These are phyloP conservation scores for Ichneumon xanthorius DNA, from an alignment of 2,888 invertebrate species.

Conservation along the genomic window DNA sequence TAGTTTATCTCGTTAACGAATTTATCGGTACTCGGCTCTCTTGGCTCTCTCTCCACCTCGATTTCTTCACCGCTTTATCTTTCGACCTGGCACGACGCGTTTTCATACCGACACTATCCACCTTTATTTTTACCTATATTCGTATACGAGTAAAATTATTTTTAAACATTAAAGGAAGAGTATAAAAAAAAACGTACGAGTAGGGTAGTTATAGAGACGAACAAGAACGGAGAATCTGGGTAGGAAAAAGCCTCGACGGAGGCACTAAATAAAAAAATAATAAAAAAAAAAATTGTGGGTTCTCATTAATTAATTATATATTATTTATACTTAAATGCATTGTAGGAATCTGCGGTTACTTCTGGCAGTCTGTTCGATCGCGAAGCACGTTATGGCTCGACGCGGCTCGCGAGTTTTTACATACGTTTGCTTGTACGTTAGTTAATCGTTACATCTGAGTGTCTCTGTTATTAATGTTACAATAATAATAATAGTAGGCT, in stretches of 20 bases:
- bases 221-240: conserved; percentile 41
- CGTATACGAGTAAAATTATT: conserved; percentile 68
- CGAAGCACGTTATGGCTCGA: conserved; percentile 45
- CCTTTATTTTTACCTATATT: conserved; percentile 59
- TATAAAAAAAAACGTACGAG: conserved; percentile 48
- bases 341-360: conserved; percentile 82
- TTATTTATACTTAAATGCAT: conserved; percentile 81
- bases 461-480: conserved; percentile 59
- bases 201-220: conserved; percentile 44
- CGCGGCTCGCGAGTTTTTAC: conserved; percentile 54
- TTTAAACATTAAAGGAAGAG: conserved; percentile 61
- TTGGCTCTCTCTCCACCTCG: conserved; percentile 34
- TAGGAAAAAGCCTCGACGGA: conserved; percentile 49
- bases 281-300: conserved; percentile 10
- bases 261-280: conserved; percentile 30
- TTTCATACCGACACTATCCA: conserved; percentile 53
- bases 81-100: conserved; percentile 65
- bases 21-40: conserved; percentile 55
- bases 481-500: conserved; percentile 72
- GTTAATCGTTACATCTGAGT: conserved; percentile 53
- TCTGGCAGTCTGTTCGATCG: conserved; percentile 80
- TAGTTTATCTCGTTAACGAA: conserved; percentile 44
- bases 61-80: conserved; percentile 25
- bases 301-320: conserved; percentile 66
- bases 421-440: conserved; percentile 60